phyloP scores from a whole-genome alignment of 2,113 vertebrate species.

The Paraplagusia blochii region DNA sequence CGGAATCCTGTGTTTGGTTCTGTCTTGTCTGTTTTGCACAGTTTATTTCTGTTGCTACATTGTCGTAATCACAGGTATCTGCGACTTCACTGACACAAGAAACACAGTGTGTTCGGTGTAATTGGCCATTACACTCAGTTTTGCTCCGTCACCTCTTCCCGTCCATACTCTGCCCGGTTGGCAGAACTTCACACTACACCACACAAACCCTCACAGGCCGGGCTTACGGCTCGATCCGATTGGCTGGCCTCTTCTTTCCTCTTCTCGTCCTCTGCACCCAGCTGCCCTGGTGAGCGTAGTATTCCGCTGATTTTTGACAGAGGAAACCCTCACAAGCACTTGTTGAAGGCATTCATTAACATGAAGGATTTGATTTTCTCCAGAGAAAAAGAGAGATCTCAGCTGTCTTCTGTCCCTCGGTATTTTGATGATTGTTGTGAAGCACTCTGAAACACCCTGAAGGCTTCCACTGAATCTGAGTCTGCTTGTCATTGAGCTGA shows the following conservation, averaged over 20 bases:
- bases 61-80: neutral
- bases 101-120: conserved; percentile 1
- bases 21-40: neutral
- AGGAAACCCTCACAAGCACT: conserved; percentile 4
- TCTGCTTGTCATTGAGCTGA: conserved; percentile 20
- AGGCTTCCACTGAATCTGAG: conserved; percentile 1
- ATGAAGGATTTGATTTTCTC: neutral
- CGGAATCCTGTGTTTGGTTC: conserved; percentile 1
- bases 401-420: conserved; percentile 3
- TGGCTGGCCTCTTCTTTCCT: conserved; percentile 1
- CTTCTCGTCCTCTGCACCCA: neutral
- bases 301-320: conserved; percentile 24
- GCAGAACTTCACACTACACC: neutral
- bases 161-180: neutral
- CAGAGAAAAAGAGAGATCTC: neutral
- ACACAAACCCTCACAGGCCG: conserved; percentile 1
- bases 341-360: conserved; percentile 27
- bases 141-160: neutral
- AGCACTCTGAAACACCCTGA: conserved; percentile 8
- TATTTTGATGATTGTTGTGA: conserved; percentile 22
- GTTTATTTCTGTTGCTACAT: neutral
- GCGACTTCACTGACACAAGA: conserved; percentile 5
- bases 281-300: conserved; percentile 15
- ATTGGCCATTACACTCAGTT: neutral
- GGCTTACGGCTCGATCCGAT: conserved; percentile 15